A percentile compares a stretch with the other conserved stretches of the same genome.
Conservation (phyloP, 2,797 vertebrate species). For the Amblyopsis hoosieri region DNA sequence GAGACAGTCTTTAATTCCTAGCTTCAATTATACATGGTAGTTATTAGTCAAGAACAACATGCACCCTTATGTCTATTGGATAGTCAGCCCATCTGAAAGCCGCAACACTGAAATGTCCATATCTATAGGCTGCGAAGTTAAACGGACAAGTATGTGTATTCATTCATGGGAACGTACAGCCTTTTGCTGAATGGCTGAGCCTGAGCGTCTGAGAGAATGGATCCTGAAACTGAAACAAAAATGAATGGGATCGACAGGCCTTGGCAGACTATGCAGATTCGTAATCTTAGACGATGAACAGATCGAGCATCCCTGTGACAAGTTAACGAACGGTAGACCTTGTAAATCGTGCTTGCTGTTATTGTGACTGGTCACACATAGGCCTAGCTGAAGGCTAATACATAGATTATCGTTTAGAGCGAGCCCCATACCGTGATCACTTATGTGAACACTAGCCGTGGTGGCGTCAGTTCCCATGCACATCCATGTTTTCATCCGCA, state of each 20-base stretch:
- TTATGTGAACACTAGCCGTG: not conserved
- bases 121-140: conserved; percentile 21
- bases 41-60: too few species aligned
- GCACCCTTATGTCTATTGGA: too few species aligned
- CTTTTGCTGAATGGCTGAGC: conserved; percentile 63
- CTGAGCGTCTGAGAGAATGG: conserved; percentile 37
- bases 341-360: not conserved
- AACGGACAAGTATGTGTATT: conserved; percentile 44
- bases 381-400: conserved; percentile 40
- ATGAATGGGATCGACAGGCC: conserved; percentile 57
- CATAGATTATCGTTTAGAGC: conserved; percentile 48
- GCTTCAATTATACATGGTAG: too few species aligned
- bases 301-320: not conserved
- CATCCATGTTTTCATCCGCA: not conserved
- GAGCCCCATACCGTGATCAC: conserved; percentile 37
- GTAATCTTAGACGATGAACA: too few species aligned
- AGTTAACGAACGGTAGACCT: not conserved
- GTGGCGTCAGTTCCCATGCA: not conserved
- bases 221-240: conserved; percentile 24
- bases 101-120: too few species aligned
- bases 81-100: too few species aligned
- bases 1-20: too few species aligned
- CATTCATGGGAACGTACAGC: conserved; percentile 67
- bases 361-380: conserved; percentile 30
- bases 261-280: not conserved